These are phyloP conservation scores for Antheraea pernyi DNA, from an alignment of 1,140 invertebrate species.

Conservation along the genomic window DNA sequence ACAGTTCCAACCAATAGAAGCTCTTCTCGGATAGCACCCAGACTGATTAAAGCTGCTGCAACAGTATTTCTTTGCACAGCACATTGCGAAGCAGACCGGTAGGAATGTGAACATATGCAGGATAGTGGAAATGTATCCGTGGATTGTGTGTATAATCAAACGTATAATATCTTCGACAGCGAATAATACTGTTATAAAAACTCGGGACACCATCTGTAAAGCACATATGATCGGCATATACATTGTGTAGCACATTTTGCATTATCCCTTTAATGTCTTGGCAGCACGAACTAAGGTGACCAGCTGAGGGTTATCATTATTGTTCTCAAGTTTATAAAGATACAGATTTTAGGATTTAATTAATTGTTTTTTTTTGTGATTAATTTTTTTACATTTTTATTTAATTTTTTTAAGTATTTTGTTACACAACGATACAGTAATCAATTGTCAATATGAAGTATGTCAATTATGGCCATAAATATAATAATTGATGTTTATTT, in stretches of 20 bases:
- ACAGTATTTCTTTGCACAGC: slow-evolving; percentile 28
- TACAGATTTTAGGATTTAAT: background rate
- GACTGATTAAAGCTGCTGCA: slow-evolving; percentile 12
- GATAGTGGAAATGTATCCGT: slow-evolving; percentile 32
- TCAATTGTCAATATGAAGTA: no score
- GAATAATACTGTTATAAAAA: slow-evolving; percentile 7
- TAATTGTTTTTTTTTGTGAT: background rate
- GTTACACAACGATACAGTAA: no score
- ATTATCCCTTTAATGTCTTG: background rate
- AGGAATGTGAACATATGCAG: slow-evolving; percentile 28
- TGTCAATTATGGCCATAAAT: no score
- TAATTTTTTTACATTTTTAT: background rate
- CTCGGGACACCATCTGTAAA: background rate
- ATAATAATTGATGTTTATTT: no score
- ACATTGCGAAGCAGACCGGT: slow-evolving; percentile 31
- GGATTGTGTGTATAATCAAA: slow-evolving; percentile 26
- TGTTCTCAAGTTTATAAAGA: background rate
- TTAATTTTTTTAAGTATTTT: background rate
- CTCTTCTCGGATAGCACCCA: slow-evolving; percentile 26
- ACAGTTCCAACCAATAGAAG: slow-evolving; percentile 17
- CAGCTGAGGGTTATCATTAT: background rate
- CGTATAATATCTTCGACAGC: slow-evolving; percentile 38
- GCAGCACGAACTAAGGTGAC: background rate
- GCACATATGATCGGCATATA: slow-evolving; percentile 9
- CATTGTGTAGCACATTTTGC: slow-evolving; percentile 1